A percentile compares a stretch with the other conserved stretches of the same genome.
Conservation (phyloP, 2,888 invertebrate species). For the Eustalomyia histrio region DNA sequence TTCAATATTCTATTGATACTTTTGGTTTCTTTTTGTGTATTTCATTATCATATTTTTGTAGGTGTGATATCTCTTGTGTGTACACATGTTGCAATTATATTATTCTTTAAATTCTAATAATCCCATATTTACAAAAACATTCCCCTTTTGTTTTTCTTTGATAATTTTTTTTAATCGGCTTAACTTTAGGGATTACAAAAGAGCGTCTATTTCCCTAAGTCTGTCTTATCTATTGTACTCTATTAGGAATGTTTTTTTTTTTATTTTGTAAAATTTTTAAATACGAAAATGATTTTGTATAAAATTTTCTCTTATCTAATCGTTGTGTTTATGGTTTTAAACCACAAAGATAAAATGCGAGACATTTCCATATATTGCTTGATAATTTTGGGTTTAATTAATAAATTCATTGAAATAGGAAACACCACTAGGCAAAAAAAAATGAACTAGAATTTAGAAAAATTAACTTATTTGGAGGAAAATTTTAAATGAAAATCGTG, state of each 20-base stretch:
- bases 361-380: neutral
- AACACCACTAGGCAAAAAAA: no score
- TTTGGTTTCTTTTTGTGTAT: no score
- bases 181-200: slow-evolving; percentile 35
- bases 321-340: neutral
- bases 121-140: neutral
- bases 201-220: slow-evolving; percentile 8
- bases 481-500: no score
- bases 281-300: neutral
- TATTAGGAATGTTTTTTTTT: neutral
- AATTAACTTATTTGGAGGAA: no score
- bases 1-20: slow-evolving; percentile 19
- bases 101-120: neutral
- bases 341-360: neutral
- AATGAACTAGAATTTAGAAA: no score
- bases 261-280: slow-evolving; percentile 3
- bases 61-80: neutral
- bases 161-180: slow-evolving; percentile 51
- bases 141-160: slow-evolving; percentile 33
- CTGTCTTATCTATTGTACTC: neutral
- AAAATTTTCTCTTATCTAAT: neutral
- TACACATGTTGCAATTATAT: slow-evolving; percentile 54
- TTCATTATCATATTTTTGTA: no score
- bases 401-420: neutral
- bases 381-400: neutral